These are phyloP conservation scores for Lissocephala sabroskyi DNA, from an alignment of 2,888 invertebrate genomes.

Conservation along the genomic window DNA sequence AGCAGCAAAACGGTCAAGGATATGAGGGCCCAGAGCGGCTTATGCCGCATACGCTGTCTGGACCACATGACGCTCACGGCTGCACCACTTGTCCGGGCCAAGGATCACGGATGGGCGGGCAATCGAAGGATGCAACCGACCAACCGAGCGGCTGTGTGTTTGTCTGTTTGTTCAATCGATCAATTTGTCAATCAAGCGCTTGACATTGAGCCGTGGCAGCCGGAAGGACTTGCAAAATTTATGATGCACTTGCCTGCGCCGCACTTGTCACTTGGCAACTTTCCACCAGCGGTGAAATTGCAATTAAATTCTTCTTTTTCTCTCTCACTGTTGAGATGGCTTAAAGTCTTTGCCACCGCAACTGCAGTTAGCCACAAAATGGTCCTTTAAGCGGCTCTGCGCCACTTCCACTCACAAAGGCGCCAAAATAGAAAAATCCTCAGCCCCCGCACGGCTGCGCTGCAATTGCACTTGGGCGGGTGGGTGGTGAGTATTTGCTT, in stretches of 20 bases:
- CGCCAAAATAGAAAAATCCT: constrained; percentile 39
- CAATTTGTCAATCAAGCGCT: constrained; percentile 31
- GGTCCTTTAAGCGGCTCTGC: constrained; percentile 33
- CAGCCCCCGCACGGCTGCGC: too few relatives aligned
- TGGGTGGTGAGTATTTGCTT: constrained; percentile 23
- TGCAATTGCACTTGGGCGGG: background rate
- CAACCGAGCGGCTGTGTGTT: too few relatives aligned
- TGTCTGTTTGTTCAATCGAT: constrained; percentile 14
- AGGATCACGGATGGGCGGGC: constrained; percentile 11
- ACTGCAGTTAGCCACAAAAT: too few relatives aligned
- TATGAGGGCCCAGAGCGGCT: constrained; percentile 61
- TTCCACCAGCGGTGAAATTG: background rate
- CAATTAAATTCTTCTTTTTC: background rate
- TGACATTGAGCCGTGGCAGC: constrained; percentile 29
- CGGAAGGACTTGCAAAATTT: constrained; percentile 6
- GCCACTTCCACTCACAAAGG: constrained; percentile 24
- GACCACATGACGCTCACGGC: constrained; percentile 41
- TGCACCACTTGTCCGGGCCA: constrained; percentile 2
- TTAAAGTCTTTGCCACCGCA: background rate
- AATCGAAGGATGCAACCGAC: constrained; percentile 11
- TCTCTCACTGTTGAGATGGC: background rate
- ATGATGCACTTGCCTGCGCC: constrained; percentile 4
- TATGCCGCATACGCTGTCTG: constrained; percentile 62
- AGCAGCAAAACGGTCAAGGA: constrained; percentile 60
- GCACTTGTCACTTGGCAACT: constrained; percentile 3